phyloP scores from a whole-genome alignment of 1,140 invertebrate genomes.

The Anagrus nilaparvatae region DNA sequence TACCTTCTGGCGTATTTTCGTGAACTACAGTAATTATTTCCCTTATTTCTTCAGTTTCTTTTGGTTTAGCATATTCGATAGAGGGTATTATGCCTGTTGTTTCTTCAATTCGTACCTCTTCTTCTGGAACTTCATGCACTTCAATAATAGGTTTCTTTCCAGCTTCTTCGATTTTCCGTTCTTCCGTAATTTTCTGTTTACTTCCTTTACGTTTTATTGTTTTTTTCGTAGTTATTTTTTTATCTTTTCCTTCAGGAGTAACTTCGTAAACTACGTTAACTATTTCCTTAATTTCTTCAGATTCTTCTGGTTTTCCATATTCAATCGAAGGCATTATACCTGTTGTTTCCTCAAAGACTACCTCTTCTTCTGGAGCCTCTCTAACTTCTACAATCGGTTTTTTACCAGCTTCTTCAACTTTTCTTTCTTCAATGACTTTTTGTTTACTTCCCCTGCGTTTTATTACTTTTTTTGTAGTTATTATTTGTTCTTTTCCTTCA shows the following conservation, averaged over 20 bases:
- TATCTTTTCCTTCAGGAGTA: too few species aligned
- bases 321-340: neutral
- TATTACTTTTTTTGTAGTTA: conserved; percentile 16
- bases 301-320: neutral
- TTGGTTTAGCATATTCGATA: conserved; percentile 30
- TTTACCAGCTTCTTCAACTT: conserved; percentile 22
- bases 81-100: conserved; percentile 24
- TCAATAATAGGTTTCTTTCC: conserved; percentile 32
- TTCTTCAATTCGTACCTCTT: conserved; percentile 27
- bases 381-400: conserved; percentile 8
- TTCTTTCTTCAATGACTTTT: conserved; percentile 15
- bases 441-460: conserved; percentile 15
- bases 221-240: conserved; percentile 6
- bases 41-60: conserved; percentile 15
- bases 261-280: too few species aligned
- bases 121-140: conserved; percentile 24
- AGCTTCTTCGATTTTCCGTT: conserved; percentile 30
- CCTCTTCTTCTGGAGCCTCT: conserved; percentile 10
- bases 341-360: conserved; percentile 9
- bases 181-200: conserved; percentile 18
- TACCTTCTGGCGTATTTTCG: conserved; percentile 17
- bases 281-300: too few species aligned
- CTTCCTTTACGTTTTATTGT: conserved; percentile 10
- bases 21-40: conserved; percentile 13
- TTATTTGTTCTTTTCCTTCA: conserved; percentile 17